Evolutionary conservation across 2,888 invertebrate species (phyloP).

Genomic region (Xestia ashworthii): DNA sequence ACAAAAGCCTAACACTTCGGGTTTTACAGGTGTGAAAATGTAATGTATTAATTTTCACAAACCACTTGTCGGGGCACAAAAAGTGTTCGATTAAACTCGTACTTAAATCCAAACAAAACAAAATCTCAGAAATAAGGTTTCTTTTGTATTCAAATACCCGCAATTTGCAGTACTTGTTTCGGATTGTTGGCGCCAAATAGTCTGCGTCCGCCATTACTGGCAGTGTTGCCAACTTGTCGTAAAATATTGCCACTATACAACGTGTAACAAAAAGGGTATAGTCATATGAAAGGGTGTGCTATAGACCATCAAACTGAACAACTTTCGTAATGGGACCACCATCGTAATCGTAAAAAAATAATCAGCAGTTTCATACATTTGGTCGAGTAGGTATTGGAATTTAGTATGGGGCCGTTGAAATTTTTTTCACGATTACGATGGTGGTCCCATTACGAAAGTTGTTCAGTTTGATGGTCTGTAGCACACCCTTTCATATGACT

Average conservation of each 20-base stretch:
- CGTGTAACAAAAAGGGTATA: no score
- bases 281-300: no score
- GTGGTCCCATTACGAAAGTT: no score
- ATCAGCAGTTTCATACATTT: no score
- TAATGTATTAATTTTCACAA: background rate
- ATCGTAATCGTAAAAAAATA: no score
- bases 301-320: no score
- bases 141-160: constrained; percentile 31
- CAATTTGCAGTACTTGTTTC: constrained; percentile 24
- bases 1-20: background rate
- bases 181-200: constrained; percentile 40
- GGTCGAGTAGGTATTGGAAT: no score
- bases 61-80: background rate
- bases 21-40: background rate
- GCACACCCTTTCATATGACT: no score
- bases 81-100: background rate
- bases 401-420: no score
- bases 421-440: no score
- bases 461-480: no score
- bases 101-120: background rate
- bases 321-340: no score
- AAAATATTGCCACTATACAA: constrained; percentile 48
- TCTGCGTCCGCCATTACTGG: constrained; percentile 40
- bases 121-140: background rate
- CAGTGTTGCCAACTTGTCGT: constrained; percentile 53